Evolutionary conservation across 2,888 invertebrate species (phyloP).

Genomic region (Gandaritis pyraliata): DNA sequence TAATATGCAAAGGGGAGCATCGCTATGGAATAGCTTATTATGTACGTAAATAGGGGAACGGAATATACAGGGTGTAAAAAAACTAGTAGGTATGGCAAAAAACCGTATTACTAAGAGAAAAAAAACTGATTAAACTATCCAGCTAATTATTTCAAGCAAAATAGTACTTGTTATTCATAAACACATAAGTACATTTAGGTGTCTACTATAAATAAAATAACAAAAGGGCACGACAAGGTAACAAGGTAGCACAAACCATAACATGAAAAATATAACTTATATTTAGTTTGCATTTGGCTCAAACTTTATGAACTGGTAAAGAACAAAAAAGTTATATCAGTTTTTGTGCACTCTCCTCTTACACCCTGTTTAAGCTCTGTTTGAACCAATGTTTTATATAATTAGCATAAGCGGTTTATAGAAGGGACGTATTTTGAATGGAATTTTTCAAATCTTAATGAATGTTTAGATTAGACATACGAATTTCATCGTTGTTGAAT

Average conservation of each 20-base stretch:
- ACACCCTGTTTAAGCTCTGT: slow-evolving; percentile 25
- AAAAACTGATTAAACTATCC: too few relatives aligned
- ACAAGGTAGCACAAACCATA: too few relatives aligned
- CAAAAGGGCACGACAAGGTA: too few relatives aligned
- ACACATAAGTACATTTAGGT: too few relatives aligned
- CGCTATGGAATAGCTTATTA: slow-evolving; percentile 67
- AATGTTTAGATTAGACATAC: slow-evolving; percentile 81
- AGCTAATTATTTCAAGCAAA: too few relatives aligned
- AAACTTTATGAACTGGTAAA: too few relatives aligned
- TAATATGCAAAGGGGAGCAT: slow-evolving; percentile 67
- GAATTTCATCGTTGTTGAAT: slow-evolving; percentile 73
- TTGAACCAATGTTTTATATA: slow-evolving; percentile 73
- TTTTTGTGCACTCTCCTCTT: neutral
- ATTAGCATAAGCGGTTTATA: slow-evolving; percentile 82
- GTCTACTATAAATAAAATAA: too few relatives aligned
- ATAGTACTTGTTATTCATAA: too few relatives aligned
- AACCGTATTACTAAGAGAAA: too few relatives aligned
- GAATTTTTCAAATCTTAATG: slow-evolving; percentile 70
- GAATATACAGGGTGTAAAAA: slow-evolving; percentile 45
- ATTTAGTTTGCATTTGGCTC: too few relatives aligned
- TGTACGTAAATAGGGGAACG: slow-evolving; percentile 66
- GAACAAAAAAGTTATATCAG: too few relatives aligned
- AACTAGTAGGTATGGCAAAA: neutral
- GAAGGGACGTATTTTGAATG: slow-evolving; percentile 62
- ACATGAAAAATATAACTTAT: too few relatives aligned